Conservation (phyloP, 2,797 vertebrate species). For the Adrianichthys oophorus region DNA sequence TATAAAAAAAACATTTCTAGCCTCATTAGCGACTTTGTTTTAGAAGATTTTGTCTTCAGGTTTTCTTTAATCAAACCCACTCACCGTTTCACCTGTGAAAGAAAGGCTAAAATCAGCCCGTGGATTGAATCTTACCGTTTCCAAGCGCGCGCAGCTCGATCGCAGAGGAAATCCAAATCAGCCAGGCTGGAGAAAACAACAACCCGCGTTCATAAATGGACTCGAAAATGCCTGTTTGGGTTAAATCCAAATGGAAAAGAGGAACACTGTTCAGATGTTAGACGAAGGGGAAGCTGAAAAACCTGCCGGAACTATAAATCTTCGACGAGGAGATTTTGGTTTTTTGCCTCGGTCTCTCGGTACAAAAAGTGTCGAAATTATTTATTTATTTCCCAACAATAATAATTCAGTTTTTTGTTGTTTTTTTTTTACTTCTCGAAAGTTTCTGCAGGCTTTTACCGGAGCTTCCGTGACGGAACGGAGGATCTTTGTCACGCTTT, state of each 20-base stretch:
- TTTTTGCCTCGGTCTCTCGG: constrained; percentile 46
- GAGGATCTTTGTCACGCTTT: constrained; percentile 53
- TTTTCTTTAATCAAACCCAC: too few species aligned
- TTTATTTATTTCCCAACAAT: too few species aligned
- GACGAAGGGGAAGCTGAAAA: constrained; percentile 35
- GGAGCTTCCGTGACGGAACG: constrained; percentile 39
- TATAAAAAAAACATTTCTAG: too few species aligned
- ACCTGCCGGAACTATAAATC: constrained; percentile 72
- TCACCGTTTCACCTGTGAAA: background rate
- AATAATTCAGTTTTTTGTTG: constrained; percentile 33
- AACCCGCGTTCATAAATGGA: constrained; percentile 41
- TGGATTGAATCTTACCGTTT: constrained; percentile 69
- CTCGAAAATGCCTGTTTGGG: constrained; percentile 17
- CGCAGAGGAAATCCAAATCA: constrained; percentile 63
- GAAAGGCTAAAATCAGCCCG: constrained; percentile 12
- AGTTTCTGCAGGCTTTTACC: constrained; percentile 53
- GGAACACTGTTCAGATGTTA: constrained; percentile 35
- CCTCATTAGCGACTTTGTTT: too few species aligned
- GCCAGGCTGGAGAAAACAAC: constrained; percentile 45
- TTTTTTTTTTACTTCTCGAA: constrained; percentile 11
- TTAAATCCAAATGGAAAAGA: constrained; percentile 65
- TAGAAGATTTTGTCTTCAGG: too few species aligned
- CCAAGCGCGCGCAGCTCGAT: constrained; percentile 53
- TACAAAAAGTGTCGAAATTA: constrained; percentile 46
- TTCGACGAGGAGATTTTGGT: constrained; percentile 44